A percentile compares a stretch with the other conserved stretches of the same genome.
phyloP scores from a whole-genome alignment of 2,888 invertebrate genomes.

The Girardia tigrina region DNA sequence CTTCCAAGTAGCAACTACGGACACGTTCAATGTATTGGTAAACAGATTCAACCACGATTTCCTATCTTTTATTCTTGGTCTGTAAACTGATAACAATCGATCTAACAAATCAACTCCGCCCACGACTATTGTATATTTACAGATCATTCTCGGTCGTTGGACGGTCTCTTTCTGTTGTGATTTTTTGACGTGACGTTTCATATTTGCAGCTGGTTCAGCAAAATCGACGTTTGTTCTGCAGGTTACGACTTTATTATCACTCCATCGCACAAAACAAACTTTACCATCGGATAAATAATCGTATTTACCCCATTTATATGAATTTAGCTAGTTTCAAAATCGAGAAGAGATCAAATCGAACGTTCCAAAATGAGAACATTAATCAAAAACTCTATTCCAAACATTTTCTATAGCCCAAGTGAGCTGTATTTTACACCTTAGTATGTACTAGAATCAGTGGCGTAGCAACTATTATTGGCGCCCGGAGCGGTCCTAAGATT shows the following conservation, averaged over 20 bases:
- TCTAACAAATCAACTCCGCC: conserved; percentile 30
- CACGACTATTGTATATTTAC: background rate
- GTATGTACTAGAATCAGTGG: too few species aligned
- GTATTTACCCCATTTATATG: conserved; percentile 18
- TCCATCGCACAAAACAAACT: background rate
- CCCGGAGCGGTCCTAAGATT: too few species aligned
- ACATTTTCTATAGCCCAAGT: too few species aligned
- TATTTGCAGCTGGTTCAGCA: background rate
- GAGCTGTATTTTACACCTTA: too few species aligned
- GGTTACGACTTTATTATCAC: background rate
- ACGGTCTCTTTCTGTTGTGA: background rate
- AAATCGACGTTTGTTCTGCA: background rate
- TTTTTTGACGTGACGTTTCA: background rate
- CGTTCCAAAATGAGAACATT: too few species aligned
- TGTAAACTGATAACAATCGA: conserved; percentile 20
- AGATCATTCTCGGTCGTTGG: too few species aligned
- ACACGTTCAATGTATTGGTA: conserved; percentile 21
- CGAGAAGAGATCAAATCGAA: too few species aligned
- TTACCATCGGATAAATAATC: conserved; percentile 18
- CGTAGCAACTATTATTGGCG: too few species aligned
- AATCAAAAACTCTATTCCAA: too few species aligned
- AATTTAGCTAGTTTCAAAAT: too few species aligned
- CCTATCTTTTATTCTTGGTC: conserved; percentile 20
- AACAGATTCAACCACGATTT: conserved; percentile 28
- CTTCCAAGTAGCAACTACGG: conserved; percentile 26